phyloP scores from a whole-genome alignment of 2,113 vertebrate species.

The Xerus inauris region DNA sequence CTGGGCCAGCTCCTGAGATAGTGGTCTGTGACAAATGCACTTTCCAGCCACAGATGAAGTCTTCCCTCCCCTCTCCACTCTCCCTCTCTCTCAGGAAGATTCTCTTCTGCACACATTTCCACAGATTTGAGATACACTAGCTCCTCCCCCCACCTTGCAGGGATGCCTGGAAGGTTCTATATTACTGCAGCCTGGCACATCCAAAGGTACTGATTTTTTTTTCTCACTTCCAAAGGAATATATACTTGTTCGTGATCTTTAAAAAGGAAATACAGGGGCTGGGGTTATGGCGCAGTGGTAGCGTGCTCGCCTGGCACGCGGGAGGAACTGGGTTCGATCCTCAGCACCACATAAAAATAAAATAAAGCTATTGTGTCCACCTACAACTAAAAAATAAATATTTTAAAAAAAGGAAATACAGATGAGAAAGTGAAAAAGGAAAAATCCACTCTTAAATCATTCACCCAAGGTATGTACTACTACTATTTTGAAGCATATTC shows the following conservation, averaged over 20 bases:
- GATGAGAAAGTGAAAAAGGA: background rate
- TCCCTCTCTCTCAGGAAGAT: background rate
- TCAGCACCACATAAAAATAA: too few species aligned
- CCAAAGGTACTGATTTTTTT: background rate
- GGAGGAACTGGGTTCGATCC: too few species aligned
- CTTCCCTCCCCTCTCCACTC: accelerated
- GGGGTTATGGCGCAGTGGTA: too few species aligned
- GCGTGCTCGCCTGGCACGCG: too few species aligned
- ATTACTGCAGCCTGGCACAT: background rate
- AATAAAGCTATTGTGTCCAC: too few species aligned
- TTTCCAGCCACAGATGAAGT: background rate
- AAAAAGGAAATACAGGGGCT: background rate
- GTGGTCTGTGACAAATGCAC: background rate
- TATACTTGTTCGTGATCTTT: background rate
- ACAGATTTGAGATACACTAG: background rate
- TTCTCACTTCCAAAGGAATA: background rate
- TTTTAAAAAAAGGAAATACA: background rate
- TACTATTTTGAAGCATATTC: background rate
- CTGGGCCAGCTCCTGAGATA: background rate
- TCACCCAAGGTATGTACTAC: background rate
- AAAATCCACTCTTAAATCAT: background rate
- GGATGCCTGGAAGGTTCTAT: background rate
- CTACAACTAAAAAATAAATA: too few species aligned
- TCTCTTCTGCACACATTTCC: background rate
- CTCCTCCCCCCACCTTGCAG: accelerated